phyloP scores from a whole-genome alignment of 2,888 invertebrate genomes.

The Parthenolecanium corni region DNA sequence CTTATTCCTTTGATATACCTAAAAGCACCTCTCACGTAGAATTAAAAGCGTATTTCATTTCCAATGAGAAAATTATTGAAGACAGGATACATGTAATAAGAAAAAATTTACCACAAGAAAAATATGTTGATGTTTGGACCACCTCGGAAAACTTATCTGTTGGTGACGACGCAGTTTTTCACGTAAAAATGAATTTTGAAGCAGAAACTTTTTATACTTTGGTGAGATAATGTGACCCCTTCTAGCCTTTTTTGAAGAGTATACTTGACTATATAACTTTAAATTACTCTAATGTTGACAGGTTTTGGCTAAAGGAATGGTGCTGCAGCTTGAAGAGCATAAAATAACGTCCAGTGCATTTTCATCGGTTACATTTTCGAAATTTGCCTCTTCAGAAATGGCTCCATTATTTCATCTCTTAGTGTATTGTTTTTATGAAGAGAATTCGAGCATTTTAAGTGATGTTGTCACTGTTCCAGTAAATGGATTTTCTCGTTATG shows the following conservation, averaged over 20 bases:
- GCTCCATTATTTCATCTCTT: constrained; percentile 45
- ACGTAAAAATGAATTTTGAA: constrained; percentile 42
- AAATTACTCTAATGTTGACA: neutral
- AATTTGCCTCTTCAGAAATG: constrained; percentile 46
- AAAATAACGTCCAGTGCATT: constrained; percentile 32
- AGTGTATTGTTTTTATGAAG: constrained; percentile 41
- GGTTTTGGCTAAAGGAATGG: constrained; percentile 44
- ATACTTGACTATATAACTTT: neutral
- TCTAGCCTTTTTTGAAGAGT: constrained; percentile 1
- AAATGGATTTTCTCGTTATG: constrained; percentile 42
- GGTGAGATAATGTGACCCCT: constrained; percentile 37
- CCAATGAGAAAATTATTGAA: constrained; percentile 31
- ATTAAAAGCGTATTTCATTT: constrained; percentile 32
- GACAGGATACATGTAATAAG: constrained; percentile 32
- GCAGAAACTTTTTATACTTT: constrained; percentile 43
- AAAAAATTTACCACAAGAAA: constrained; percentile 36
- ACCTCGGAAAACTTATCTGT: constrained; percentile 40
- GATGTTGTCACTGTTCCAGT: constrained; percentile 45
- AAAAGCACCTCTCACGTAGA: constrained; percentile 26
- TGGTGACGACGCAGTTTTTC: constrained; percentile 45
- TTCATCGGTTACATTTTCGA: constrained; percentile 41
- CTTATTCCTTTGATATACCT: constrained; percentile 35
- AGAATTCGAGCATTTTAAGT: constrained; percentile 42
- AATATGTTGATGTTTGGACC: constrained; percentile 41
- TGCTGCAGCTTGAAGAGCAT: constrained; percentile 39